Conservation (phyloP, 2,888 invertebrate species). For the Philereme vetulata region DNA sequence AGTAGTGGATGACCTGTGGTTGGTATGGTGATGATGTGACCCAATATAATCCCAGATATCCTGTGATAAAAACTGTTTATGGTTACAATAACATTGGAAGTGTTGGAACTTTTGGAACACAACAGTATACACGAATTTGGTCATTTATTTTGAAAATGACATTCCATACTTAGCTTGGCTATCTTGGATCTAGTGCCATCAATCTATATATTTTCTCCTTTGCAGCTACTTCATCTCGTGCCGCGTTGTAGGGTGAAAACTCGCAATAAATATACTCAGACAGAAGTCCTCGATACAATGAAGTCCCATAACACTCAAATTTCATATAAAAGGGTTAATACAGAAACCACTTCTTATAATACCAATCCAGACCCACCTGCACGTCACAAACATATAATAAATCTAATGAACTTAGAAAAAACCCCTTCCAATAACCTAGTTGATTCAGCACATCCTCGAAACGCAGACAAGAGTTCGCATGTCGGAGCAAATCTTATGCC, state of each 20-base stretch:
- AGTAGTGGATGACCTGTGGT: too few species aligned
- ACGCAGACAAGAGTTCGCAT: slow-evolving; percentile 5
- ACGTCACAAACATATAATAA: slow-evolving; percentile 3
- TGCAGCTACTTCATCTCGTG: slow-evolving; percentile 15
- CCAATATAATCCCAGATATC: too few species aligned
- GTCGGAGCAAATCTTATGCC: not conserved
- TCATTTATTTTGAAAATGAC: too few species aligned
- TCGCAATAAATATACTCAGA: slow-evolving; percentile 25
- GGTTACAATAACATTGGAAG: too few species aligned
- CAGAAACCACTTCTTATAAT: slow-evolving; percentile 3
- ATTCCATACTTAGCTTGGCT: too few species aligned
- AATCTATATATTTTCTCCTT: not conserved
- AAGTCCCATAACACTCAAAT: slow-evolving; percentile 1
- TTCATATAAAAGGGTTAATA: slow-evolving; percentile 7
- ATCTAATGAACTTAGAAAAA: slow-evolving; percentile 9
- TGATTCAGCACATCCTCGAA: not conserved
- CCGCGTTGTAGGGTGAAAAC: slow-evolving; percentile 12
- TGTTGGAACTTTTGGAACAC: too few species aligned
- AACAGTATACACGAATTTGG: too few species aligned
- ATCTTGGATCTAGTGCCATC: too few species aligned
- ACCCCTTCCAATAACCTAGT: not conserved
- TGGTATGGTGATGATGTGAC: too few species aligned
- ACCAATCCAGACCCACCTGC: slow-evolving; percentile 1
- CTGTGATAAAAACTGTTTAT: too few species aligned
- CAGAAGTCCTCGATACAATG: slow-evolving; percentile 11